These are phyloP conservation scores for Ericerus pela DNA, from an alignment of 1,140 invertebrate genomes.

Conservation along the genomic window DNA sequence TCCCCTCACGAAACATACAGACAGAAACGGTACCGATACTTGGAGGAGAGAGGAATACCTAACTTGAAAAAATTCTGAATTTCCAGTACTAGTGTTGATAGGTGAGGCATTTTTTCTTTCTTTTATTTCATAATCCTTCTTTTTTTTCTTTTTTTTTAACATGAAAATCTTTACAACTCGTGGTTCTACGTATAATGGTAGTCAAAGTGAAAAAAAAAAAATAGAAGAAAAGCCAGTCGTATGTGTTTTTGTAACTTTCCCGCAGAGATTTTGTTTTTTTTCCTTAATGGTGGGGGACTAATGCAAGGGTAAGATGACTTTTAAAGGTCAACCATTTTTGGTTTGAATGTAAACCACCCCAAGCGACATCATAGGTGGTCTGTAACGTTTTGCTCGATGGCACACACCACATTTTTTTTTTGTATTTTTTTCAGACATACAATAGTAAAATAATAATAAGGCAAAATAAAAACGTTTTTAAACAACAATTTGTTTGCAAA, in stretches of 20 bases:
- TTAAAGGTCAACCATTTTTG: slow-evolving; percentile 9
- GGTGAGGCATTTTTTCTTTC: no score
- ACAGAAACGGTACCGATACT: no score
- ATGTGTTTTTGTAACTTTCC: slow-evolving; percentile 1
- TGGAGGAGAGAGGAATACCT: no score
- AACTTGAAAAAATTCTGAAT: no score
- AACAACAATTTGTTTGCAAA: not conserved
- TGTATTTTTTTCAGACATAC: not conserved
- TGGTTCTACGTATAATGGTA: no score
- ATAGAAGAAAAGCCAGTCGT: not conserved
- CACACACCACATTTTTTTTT: slow-evolving; percentile 2
- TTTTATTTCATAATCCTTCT: no score
- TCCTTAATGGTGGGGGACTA: not conserved
- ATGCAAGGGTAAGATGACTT: not conserved
- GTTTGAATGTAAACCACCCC: slow-evolving; percentile 10
- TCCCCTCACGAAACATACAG: no score
- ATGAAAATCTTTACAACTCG: no score
- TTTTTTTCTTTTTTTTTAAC: no score
- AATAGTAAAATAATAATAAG: not conserved
- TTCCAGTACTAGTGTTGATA: no score
- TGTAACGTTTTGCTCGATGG: slow-evolving; percentile 9
- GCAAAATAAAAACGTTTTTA: slow-evolving; percentile 2
- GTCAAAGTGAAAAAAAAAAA: no score
- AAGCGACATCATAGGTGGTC: not conserved
- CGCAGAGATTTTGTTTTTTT: slow-evolving; percentile 2